Conservation (phyloP, 2,888 invertebrate genomes). For the Phalera bucephala region DNA sequence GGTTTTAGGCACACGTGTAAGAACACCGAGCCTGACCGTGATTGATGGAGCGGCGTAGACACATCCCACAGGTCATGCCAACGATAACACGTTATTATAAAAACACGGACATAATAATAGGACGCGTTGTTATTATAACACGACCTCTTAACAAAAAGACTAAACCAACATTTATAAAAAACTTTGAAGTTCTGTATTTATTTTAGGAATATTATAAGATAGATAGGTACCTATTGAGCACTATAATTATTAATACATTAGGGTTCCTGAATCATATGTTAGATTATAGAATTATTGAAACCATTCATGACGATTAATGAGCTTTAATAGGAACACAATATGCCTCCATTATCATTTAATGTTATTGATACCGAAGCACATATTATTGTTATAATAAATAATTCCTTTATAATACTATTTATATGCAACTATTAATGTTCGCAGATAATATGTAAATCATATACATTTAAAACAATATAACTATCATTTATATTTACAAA, state of each 20-base stretch:
- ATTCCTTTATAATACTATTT: constrained; percentile 10
- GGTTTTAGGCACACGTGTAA: constrained; percentile 13
- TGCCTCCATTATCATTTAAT: constrained; percentile 26
- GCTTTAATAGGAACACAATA: constrained; percentile 28
- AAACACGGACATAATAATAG: constrained; percentile 26
- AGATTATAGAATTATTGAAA: too few species aligned
- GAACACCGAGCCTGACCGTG: constrained; percentile 25
- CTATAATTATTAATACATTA: too few species aligned
- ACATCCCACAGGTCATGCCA: constrained; percentile 43
- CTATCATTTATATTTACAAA: too few species aligned
- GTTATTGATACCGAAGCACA: constrained; percentile 17
- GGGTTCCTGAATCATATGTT: too few species aligned
- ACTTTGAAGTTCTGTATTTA: too few species aligned
- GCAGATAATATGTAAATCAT: too few species aligned
- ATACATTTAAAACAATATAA: too few species aligned
- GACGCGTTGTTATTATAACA: constrained; percentile 14
- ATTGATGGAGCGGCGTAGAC: constrained; percentile 53
- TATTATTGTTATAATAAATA: constrained; percentile 20
- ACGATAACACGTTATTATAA: constrained; percentile 48
- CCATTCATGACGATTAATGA: too few species aligned
- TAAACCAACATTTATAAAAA: constrained; percentile 20
- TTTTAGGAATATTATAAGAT: too few species aligned
- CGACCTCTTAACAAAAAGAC: constrained; percentile 11
- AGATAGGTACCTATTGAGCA: too few species aligned
- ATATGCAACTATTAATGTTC: constrained; percentile 7